Evolutionary conservation across 2,797 vertebrate genomes (phyloP).

Genomic region (Poecilia wingei): DNA sequence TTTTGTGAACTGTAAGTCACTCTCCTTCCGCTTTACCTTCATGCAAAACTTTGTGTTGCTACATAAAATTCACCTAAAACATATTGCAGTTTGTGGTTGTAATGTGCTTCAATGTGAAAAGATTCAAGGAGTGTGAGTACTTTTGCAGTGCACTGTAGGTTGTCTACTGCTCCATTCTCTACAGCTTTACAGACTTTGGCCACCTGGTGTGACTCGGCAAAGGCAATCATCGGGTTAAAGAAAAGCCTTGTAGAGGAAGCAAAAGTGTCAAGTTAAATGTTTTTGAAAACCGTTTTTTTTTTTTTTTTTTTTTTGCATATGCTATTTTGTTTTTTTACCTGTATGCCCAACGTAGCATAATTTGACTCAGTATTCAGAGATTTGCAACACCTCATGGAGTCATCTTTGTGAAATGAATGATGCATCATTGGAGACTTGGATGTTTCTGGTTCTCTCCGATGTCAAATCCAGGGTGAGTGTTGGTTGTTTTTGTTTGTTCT

Average conservation of each 20-base stretch:
- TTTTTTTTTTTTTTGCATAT: conserved; percentile 40
- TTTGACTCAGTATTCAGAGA: conserved; percentile 46
- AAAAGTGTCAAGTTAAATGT: conserved; percentile 27
- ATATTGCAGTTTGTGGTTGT: background rate
- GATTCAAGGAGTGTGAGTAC: background rate
- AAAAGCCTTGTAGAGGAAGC: conserved; percentile 16
- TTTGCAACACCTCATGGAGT: conserved; percentile 41
- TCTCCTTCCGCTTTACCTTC: background rate
- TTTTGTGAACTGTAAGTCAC: background rate
- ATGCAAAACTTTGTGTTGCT: background rate
- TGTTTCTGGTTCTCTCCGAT: conserved; percentile 49
- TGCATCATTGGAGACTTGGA: conserved; percentile 42
- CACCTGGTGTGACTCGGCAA: conserved; percentile 31
- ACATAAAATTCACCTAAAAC: background rate
- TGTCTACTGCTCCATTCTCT: conserved; percentile 37
- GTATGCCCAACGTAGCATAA: conserved; percentile 54
- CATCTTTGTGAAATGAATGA: conserved; percentile 44
- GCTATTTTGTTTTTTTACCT: conserved; percentile 45
- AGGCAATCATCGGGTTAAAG: conserved; percentile 31
- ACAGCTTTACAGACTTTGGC: conserved; percentile 44
- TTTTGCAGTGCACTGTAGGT: conserved; percentile 12
- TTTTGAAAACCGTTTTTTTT: conserved; percentile 27
- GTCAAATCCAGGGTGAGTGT: conserved; percentile 37
- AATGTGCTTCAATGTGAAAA: background rate
- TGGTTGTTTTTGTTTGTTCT: conserved; percentile 30